These are phyloP conservation scores for Monarcha castaneiventris DNA, from an alignment of 2,113 vertebrate genomes.

Conservation along the genomic window DNA sequence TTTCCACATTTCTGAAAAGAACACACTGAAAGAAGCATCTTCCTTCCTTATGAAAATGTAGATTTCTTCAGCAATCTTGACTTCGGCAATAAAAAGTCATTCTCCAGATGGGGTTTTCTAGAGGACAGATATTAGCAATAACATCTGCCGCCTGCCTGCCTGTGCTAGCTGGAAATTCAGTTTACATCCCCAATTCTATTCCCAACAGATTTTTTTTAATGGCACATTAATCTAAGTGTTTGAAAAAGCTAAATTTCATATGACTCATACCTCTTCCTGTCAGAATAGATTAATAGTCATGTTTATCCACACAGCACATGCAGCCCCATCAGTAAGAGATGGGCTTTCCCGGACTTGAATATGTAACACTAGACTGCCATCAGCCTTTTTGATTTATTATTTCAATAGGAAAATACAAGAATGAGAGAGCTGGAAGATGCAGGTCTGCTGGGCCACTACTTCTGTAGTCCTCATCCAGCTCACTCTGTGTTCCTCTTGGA, in stretches of 20 bases:
- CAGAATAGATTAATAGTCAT: background rate
- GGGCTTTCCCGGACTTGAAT: background rate
- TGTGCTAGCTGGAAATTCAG: background rate
- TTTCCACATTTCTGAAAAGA: background rate
- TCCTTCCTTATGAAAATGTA: background rate
- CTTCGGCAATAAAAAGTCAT: background rate
- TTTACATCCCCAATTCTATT: background rate
- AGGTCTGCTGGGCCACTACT: background rate
- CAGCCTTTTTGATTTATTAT: background rate
- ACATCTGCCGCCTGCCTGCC: background rate
- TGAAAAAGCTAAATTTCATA: background rate
- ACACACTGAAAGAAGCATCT: background rate
- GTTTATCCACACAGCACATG: background rate
- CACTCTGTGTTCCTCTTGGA: background rate
- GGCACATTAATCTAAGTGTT: background rate
- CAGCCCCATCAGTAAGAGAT: background rate
- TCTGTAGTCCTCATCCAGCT: background rate
- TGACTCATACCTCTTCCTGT: constrained; percentile 9
- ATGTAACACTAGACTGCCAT: background rate
- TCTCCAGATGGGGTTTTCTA: background rate
- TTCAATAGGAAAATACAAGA: background rate
- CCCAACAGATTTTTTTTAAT: background rate
- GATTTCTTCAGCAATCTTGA: background rate
- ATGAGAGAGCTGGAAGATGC: background rate
- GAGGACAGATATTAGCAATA: background rate